Evolutionary conservation across 2,113 vertebrate genomes (phyloP).

Genomic region (Chloropsis hardwickii): DNA sequence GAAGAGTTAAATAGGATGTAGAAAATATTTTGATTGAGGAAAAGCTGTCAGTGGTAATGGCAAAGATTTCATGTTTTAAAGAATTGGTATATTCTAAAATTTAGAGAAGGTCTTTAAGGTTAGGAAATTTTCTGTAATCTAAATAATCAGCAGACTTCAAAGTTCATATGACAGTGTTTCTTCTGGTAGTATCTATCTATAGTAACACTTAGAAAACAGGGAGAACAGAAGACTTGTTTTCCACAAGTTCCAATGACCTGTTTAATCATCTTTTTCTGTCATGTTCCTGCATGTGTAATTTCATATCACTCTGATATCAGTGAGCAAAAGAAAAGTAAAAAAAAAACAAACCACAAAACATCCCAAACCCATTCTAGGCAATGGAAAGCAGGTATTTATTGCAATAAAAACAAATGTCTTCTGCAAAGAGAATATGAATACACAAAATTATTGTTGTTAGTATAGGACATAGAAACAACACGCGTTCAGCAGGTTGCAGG

Average conservation of each 20-base stretch:
- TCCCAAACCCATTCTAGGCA: background rate
- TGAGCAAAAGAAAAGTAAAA: background rate
- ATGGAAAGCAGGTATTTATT: background rate
- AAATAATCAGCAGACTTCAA: background rate
- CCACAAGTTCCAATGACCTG: background rate
- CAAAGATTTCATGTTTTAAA: background rate
- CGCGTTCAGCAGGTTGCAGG: too few species aligned
- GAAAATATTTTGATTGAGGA: background rate
- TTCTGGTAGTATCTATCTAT: background rate
- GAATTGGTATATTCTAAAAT: background rate
- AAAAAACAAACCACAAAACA: background rate
- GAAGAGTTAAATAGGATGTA: background rate
- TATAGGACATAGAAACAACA: too few species aligned
- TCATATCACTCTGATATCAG: background rate
- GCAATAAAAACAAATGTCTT: background rate
- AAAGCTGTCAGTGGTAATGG: background rate
- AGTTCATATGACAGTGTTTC: background rate
- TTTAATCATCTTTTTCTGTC: background rate
- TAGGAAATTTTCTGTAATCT: background rate
- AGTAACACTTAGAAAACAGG: background rate
- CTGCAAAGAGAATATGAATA: background rate
- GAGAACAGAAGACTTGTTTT: background rate
- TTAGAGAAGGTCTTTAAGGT: background rate
- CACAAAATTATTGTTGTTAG: too few species aligned
- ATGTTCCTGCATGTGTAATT: background rate